Evolutionary conservation across 1,140 invertebrate species (phyloP), one percentile per base, ranked within the genome.

Genomic region (Yoshiicerus persimilis): DNA sequence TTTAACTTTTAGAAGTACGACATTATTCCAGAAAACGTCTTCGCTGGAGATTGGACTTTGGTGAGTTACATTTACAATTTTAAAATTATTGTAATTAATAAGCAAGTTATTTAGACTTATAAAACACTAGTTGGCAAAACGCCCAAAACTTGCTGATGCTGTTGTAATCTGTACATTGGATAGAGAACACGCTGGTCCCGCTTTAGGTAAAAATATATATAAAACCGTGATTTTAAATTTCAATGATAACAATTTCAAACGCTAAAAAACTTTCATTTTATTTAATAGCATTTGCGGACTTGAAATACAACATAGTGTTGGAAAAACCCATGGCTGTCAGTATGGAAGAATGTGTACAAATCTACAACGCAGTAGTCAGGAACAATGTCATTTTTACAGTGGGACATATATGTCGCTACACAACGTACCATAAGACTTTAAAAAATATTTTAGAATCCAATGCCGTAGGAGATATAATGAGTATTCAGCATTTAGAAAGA

Each of bases 311-410:
- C 87, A 93, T 94, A 84, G 89, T 94, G 8, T 89, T 94, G 86
- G 93, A 94, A 90, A 94, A 94, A 91, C 93, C 93, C 30, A 93
- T 94, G 93, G 92, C 93, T 91, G 91, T 92, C 4, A 92, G 91
- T 16, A 91, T 92, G 56, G 91, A 92, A 85, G 93, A 93, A 70
- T 94, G 93, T 88, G 87, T 89, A 23, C 90, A 92, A 66, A 93
- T 94, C 84, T 92, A 92, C 8, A 64, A 90, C 30, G 91, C 91
- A 6, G 93, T 92, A 85, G 92, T 92, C 86, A 89, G 90, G 32
- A 92, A 92, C 88, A 90, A 91, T 34, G 92, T 93, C 0, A 90
- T 93, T 20, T 87, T 94, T 38, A 92, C 92, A 27, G 92, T 94
- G 0, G 93, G 93, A 90, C 93, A 94, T 91, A 93, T 6, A 6